Evolutionary conservation across 2,888 invertebrate species (phyloP), one percentile per base, ranked within the genome.

Genomic region (Scaptomyza cyrtandrae): DNA sequence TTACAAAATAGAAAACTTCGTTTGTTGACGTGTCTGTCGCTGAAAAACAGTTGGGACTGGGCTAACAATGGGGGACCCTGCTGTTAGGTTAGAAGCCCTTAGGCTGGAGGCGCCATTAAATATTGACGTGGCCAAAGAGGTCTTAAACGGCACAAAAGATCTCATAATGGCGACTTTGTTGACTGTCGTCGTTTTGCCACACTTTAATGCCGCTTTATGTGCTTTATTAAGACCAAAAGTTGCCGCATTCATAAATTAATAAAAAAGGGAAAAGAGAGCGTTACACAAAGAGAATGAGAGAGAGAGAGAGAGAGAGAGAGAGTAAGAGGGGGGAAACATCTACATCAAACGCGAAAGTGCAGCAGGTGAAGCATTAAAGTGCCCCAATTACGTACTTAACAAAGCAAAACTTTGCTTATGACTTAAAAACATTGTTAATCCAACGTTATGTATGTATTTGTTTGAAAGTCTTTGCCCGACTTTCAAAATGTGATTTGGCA

Each of bases 141-240:
- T 68, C 88, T 74, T 76, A 80, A 88, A 85, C 75, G 86, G 86
- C 81, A 80, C 84, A 85, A 88, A 88, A 85, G 85, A 88, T 86
- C 76, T 84, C 86, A 80, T 85, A 85, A 85, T 88, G 71, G 70
- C 67, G 76, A 78, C 72, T 80, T 83, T 80, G 81, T 76, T 72
- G 75, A 55, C 71, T 39, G 50, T 52, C 66, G 58, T 61, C 69
- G 72, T 59, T 75, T 16, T 65, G 56, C 58, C 61, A 72, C 33
- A 33, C 86, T 67, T 82, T 87, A 86, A 86, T 86, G 86, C 83
- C 83, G 71, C 66, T 79, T 82, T 85, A 81, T 82, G 76, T 76
- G 79, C 80, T 86, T 77, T 82, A 80, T 88, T 82, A 72, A 64
- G 80, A 54, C 63, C 74, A 57, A 65, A 41, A 70, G 49, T 59